Evolutionary conservation across 2,888 invertebrate genomes (phyloP).

Genomic region (Phyllotreta striolata): DNA sequence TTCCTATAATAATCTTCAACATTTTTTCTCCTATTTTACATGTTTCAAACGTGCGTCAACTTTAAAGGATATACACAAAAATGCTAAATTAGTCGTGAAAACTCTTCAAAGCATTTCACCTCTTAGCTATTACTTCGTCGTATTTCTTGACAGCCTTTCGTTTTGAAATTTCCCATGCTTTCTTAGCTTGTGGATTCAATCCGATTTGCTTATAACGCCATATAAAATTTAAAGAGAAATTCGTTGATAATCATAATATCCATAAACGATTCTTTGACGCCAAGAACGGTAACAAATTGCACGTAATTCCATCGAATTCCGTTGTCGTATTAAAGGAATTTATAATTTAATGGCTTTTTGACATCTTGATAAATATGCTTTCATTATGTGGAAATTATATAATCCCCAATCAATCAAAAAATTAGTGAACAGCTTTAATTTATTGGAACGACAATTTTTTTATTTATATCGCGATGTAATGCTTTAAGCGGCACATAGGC

Average conservation of each 20-base stretch:
- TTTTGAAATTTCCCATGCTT: constrained; percentile 37
- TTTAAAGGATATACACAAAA: constrained; percentile 4
- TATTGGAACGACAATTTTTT: not conserved
- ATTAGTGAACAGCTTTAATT: no score
- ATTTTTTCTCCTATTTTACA: no score
- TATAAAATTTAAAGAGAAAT: constrained; percentile 34
- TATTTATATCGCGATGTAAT: not conserved
- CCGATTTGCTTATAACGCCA: constrained; percentile 34
- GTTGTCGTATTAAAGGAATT: no score
- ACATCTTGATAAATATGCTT: no score
- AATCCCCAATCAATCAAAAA: no score
- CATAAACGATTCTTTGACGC: constrained; percentile 40
- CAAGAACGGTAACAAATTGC: no score
- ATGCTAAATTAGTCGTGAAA: constrained; percentile 21
- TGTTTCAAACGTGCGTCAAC: no score
- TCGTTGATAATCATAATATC: constrained; percentile 41
- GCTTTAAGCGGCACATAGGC: not conserved
- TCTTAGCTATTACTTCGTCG: constrained; percentile 22
- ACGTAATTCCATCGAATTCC: no score
- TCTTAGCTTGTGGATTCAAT: constrained; percentile 38
- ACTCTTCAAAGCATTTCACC: constrained; percentile 15
- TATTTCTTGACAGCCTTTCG: constrained; percentile 32
- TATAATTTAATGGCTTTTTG: no score
- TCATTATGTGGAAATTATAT: no score
- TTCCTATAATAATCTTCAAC: no score